A percentile compares a stretch with the other conserved stretches of the same genome.
Evolutionary conservation across 1,140 invertebrate genomes (phyloP).

Genomic region (Protaetia brevitarsis): DNA sequence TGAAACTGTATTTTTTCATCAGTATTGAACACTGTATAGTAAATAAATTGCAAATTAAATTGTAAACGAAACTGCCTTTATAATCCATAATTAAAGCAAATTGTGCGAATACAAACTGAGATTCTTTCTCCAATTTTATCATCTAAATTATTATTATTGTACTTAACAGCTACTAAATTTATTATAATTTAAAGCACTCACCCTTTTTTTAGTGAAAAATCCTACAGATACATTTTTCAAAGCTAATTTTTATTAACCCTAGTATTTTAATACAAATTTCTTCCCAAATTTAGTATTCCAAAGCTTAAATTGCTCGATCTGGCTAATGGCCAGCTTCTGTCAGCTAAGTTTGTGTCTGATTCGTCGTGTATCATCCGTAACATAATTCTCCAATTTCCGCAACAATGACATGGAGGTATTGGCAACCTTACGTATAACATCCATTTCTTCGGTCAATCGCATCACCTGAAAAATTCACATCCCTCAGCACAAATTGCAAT

Average conservation of each 20-base stretch:
- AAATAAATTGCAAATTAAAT: too few species aligned
- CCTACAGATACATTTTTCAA: too few species aligned
- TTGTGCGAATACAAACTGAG: too few species aligned
- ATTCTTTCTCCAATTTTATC: too few species aligned
- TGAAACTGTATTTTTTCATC: too few species aligned
- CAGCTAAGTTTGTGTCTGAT: slow-evolving; percentile 44
- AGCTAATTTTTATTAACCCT: neutral
- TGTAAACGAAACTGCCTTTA: too few species aligned
- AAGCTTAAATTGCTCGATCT: neutral
- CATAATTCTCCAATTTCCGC: slow-evolving; percentile 44
- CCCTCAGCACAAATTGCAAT: slow-evolving; percentile 15
- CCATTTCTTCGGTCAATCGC: slow-evolving; percentile 52
- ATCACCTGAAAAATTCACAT: slow-evolving; percentile 48
- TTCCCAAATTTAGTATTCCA: neutral
- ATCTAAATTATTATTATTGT: too few species aligned
- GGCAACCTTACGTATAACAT: slow-evolving; percentile 50
- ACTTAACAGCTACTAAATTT: too few species aligned
- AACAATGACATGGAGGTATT: slow-evolving; percentile 44
- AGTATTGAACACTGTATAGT: too few species aligned
- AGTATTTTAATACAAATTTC: neutral
- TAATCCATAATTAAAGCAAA: too few species aligned
- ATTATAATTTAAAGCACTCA: too few species aligned
- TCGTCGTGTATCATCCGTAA: slow-evolving; percentile 48
- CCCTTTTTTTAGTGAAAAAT: too few species aligned
- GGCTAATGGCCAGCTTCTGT: slow-evolving; percentile 36